Percentiles rank a stretch among this genome's conserved stretches.
These are phyloP conservation scores for Gasterosteus nipponicus DNA, from an alignment of 2,113 vertebrate genomes.

Conservation along the genomic window DNA sequence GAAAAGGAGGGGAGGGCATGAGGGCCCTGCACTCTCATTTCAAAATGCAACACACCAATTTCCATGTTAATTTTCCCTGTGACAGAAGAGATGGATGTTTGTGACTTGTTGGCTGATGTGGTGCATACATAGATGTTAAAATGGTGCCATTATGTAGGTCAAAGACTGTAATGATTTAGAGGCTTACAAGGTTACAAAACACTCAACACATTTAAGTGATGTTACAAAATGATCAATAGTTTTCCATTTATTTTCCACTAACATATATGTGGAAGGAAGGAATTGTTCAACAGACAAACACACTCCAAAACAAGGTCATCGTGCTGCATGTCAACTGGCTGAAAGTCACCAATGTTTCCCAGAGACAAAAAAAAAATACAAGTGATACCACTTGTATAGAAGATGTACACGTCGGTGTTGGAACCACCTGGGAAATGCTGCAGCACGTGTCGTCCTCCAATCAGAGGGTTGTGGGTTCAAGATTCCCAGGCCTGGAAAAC, in stretches of 20 bases:
- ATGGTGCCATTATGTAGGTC: slow-evolving; percentile 55
- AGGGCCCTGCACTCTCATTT: slow-evolving; percentile 32
- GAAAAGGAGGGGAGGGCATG: slow-evolving; percentile 40
- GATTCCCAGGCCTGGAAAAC: too few species aligned
- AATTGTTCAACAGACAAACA: background rate
- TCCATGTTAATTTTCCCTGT: slow-evolving; percentile 79
- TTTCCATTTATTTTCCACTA: background rate
- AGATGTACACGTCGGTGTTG: background rate
- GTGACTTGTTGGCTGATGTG: slow-evolving; percentile 67
- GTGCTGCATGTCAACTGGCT: background rate
- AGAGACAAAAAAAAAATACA: background rate
- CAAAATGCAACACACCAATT: slow-evolving; percentile 76
- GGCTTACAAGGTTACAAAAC: slow-evolving; percentile 8
- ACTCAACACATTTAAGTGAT: background rate
- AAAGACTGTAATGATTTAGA: slow-evolving; percentile 11
- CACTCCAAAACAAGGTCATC: background rate
- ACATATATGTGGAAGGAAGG: background rate
- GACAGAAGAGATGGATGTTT: slow-evolving; percentile 77
- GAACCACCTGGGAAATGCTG: background rate
- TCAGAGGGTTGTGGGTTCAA: too few species aligned
- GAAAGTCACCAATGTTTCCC: background rate
- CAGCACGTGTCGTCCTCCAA: background rate
- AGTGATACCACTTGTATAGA: too few species aligned
- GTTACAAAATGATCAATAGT: slow-evolving; percentile 5
- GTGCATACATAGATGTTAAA: slow-evolving; percentile 57